Conservation (phyloP, 2,888 invertebrate genomes). For the Drosophila neonasuta region DNA sequence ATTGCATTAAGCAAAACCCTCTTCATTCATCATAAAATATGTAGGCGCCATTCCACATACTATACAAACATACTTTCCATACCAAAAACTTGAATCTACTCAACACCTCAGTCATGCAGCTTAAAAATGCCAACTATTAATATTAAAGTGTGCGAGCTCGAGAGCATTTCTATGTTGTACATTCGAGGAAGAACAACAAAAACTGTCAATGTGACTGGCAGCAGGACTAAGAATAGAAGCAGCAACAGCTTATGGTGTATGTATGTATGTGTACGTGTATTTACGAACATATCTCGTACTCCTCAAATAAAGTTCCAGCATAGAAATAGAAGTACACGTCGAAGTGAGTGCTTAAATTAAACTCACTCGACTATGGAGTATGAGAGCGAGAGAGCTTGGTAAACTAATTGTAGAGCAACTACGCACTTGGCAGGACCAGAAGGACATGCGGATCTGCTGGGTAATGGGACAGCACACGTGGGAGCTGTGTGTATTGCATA, state of each 20-base stretch:
- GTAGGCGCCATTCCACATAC: not conserved
- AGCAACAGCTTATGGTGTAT: not conserved
- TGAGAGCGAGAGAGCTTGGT: not conserved
- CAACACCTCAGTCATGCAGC: not conserved
- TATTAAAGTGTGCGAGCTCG: not conserved
- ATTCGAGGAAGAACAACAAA: not conserved
- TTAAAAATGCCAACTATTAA: conserved; percentile 4
- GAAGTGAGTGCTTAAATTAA: conserved; percentile 39
- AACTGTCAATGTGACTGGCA: conserved; percentile 25
- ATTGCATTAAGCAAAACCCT: not conserved
- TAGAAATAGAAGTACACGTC: conserved; percentile 20
- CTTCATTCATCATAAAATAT: not conserved
- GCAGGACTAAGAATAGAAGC: conserved; percentile 46
- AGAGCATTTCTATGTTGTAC: conserved; percentile 30
- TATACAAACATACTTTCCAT: not conserved
- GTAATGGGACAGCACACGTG: conserved; percentile 48
- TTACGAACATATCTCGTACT: not conserved
- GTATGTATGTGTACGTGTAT: too few relatives aligned
- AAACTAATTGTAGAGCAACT: conserved; percentile 38
- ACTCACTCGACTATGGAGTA: not conserved
- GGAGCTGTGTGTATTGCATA: conserved; percentile 49
- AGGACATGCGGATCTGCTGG: not conserved
- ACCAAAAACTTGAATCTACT: not conserved
- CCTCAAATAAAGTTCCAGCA: not conserved
- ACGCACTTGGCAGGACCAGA: conserved; percentile 48